phyloP scores from a whole-genome alignment of 2,797 vertebrate genomes.

The Triplophysa bombifrons region DNA sequence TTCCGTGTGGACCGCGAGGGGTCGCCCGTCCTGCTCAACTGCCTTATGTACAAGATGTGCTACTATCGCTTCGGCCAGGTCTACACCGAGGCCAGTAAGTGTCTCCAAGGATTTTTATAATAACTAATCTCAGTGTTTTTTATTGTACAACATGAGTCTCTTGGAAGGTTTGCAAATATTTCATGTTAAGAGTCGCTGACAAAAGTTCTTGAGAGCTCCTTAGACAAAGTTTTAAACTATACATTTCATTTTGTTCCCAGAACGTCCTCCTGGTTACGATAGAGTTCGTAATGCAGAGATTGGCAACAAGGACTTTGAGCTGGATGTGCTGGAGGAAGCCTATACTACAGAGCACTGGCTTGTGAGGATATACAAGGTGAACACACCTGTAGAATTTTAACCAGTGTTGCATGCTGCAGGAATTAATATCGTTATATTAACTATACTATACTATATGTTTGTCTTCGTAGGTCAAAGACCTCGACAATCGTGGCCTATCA shows the following conservation, averaged over 20 bases:
- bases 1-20: conserved; percentile 97
- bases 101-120: not conserved
- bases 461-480: conserved; percentile 87
- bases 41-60: conserved; percentile 99
- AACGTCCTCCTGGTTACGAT: conserved; percentile 96
- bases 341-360: conserved; percentile 99
- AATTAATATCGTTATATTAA: not conserved
- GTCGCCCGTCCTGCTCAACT: conserved; percentile 96
- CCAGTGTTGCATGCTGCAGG: not conserved
- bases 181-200: not conserved
- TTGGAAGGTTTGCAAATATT: not conserved
- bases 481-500: conserved; percentile 96
- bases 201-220: not conserved
- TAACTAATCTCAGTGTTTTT: too few relatives aligned
- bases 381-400: conserved; percentile 19
- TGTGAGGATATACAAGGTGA: conserved; percentile 99
- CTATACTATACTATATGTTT: not conserved
- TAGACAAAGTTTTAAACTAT: not conserved
- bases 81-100: conserved; percentile 99
- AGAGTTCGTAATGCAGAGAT: conserved; percentile 97
- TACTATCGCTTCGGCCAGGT: conserved; percentile 99
- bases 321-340: conserved; percentile 96
- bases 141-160: too few relatives aligned
- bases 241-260: conserved; percentile 66
- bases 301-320: conserved; percentile 98